Percentiles rank a stretch among this genome's conserved stretches.
Evolutionary conservation across 2,888 invertebrate genomes (phyloP).

Genomic region (Barypeithes pellucidus): DNA sequence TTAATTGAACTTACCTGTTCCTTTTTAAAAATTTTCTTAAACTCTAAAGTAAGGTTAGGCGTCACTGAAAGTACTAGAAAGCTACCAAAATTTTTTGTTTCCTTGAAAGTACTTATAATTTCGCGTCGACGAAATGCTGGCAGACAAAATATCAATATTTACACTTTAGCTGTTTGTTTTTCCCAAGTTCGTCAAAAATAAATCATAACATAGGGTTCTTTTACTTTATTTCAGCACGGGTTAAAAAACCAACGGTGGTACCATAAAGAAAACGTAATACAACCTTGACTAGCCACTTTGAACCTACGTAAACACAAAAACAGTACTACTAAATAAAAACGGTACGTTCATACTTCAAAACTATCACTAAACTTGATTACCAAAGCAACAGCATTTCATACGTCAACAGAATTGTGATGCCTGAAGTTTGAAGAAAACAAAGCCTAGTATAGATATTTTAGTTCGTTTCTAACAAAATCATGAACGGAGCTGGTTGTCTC

Average conservation of each 20-base stretch:
- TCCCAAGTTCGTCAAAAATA: slow-evolving; percentile 25
- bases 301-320: slow-evolving; percentile 44
- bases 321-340: slow-evolving; percentile 39
- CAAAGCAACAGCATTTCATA: slow-evolving; percentile 25
- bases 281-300: slow-evolving; percentile 45
- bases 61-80: slow-evolving; percentile 14
- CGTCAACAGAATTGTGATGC: slow-evolving; percentile 31
- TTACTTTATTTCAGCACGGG: slow-evolving; percentile 32
- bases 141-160: slow-evolving; percentile 42
- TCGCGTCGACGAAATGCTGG: slow-evolving; percentile 6
- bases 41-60: slow-evolving; percentile 20
- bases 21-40: background rate
- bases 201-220: slow-evolving; percentile 42
- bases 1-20: slow-evolving; percentile 6
- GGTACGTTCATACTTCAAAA: slow-evolving; percentile 29
- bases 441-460: slow-evolving; percentile 29
- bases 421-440: slow-evolving; percentile 27
- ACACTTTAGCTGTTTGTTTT: slow-evolving; percentile 27
- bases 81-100: slow-evolving; percentile 5
- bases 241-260: slow-evolving; percentile 34
- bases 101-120: slow-evolving; percentile 7
- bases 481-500: background rate
- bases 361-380: slow-evolving; percentile 21
- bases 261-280: slow-evolving; percentile 39
- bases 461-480: slow-evolving; percentile 10